Evolutionary conservation across 2,888 invertebrate genomes (phyloP), one percentile per base, ranked within the genome.

Genomic region (Drosophila austrosaltans): DNA sequence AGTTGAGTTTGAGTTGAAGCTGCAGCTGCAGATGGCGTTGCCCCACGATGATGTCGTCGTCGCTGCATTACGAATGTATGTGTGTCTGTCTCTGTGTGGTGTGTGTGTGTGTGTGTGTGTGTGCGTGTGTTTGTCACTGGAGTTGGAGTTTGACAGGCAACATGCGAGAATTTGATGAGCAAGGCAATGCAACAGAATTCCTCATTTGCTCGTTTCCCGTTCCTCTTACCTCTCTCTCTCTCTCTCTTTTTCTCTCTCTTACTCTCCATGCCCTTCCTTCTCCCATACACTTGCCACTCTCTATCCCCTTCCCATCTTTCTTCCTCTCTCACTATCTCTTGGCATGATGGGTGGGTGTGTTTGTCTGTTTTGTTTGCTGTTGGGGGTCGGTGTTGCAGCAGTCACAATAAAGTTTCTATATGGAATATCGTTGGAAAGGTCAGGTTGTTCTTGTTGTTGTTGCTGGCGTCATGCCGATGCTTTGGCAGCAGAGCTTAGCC

Each of bases 141-240:
- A 48, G 48, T 48, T 89, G 79, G 76, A 82, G 79, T 87, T 82
- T 91, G 92, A 92, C 92, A 92, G 88, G 86, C 90, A 88, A 91
- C 91, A 91, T 91, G 91, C 87, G 89, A 90, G 88, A 88, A 89
- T 91, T 91, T 91, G 91, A 92, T 90, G 90, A 90, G 91, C 91
- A 84, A 76, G 82, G 76, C 80, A 80, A 79, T 79, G 76, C 54
- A 44, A 48, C 36, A 32, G 48, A 59, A 60, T 48, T 48, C 22
- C 66, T 22, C 30, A 36, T 42, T 36, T 53, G 56, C 44, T 53
- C 53, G 36, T 36, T 36, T 36, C 32, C 32, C 32, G 32, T 32
- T 32, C 20, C 7, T 53, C 7, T 8, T n/a, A 10, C 4, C 53
- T 10, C 5, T 20, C 22, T 7, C 8, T 30, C 22, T 6, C 61